Percentiles rank a stretch among this genome's conserved stretches.
These are phyloP conservation scores for Caradrina kadenii DNA, from an alignment of 2,888 invertebrate species.

Conservation along the genomic window DNA sequence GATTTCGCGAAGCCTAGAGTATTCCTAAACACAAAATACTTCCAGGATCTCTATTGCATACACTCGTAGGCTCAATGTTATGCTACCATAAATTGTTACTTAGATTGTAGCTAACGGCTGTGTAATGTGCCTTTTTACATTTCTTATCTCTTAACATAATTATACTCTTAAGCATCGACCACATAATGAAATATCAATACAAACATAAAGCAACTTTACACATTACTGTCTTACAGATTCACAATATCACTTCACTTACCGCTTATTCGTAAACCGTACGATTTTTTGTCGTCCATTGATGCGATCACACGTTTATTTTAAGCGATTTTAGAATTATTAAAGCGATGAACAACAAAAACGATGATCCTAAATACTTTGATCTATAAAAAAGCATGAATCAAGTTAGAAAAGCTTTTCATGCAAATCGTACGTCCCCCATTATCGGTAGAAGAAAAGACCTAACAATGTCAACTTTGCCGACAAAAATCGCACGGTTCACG, in stretches of 20 bases:
- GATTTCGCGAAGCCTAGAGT: no score
- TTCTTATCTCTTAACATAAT: no score
- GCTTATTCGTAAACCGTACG: conserved; percentile 32
- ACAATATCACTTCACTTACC: conserved; percentile 56
- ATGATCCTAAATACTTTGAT: conserved; percentile 6
- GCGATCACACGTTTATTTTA: conserved; percentile 4
- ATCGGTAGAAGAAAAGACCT: conserved; percentile 32
- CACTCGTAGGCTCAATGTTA: no score
- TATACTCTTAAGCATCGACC: background rate
- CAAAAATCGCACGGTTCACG: conserved; percentile 54
- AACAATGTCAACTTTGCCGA: conserved; percentile 44
- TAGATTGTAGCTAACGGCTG: no score
- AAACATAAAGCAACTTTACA: conserved; percentile 38
- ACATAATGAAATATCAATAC: conserved; percentile 17
- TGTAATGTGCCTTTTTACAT: no score
- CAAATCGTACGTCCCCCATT: conserved; percentile 24
- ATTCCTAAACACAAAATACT: no score
- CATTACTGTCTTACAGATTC: conserved; percentile 43
- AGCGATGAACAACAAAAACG: conserved; percentile 16
- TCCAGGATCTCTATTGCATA: no score
- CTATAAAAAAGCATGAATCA: background rate
- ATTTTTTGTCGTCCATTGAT: conserved; percentile 20
- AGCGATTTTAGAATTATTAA: conserved; percentile 6
- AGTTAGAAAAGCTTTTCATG: conserved; percentile 23
- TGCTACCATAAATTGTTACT: no score